Conservation (phyloP, 2,113 vertebrate species). For the Mobula birostris region DNA sequence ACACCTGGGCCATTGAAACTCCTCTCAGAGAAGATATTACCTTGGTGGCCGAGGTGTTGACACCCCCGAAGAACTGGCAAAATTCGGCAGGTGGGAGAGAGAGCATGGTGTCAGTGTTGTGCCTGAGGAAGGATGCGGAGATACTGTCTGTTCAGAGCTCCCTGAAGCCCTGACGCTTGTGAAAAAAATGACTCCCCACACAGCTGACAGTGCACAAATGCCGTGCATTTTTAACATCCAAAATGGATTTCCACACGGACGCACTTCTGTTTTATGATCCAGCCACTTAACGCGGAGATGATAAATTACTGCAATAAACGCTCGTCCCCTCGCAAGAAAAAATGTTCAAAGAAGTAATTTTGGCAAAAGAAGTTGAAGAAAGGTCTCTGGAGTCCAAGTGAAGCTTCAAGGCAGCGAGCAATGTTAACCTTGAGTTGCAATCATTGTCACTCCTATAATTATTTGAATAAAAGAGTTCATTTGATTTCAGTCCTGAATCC, state of each 20-base stretch:
- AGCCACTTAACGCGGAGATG: slow-evolving; percentile 82
- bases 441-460: slow-evolving; percentile 30
- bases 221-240: slow-evolving; percentile 86
- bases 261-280: slow-evolving; percentile 73
- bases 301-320: slow-evolving; percentile 98
- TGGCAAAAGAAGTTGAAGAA: slow-evolving; percentile 51
- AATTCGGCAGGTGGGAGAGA: slow-evolving; percentile 79
- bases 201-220: slow-evolving; percentile 66
- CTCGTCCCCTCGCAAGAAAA: slow-evolving; percentile 56
- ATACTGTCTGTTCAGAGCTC: slow-evolving; percentile 70
- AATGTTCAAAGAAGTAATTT: slow-evolving; percentile 56
- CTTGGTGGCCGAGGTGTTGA: not conserved
- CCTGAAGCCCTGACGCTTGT: slow-evolving; percentile 71
- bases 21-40: not conserved
- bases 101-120: slow-evolving; percentile 87
- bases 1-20: not conserved
- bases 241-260: slow-evolving; percentile 82
- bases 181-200: slow-evolving; percentile 77
- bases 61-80: not conserved
- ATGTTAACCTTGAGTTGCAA: slow-evolving; percentile 46
- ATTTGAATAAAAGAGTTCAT: slow-evolving; percentile 35
- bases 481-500: slow-evolving; percentile 20
- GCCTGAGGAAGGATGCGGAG: slow-evolving; percentile 73
- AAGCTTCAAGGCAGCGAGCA: slow-evolving; percentile 47
- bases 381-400: slow-evolving; percentile 58